Base-by-base conservation (phyloP, 37 sponge, comb jelly and placozoan genomes). In the Axinella damicornis region DNA sequence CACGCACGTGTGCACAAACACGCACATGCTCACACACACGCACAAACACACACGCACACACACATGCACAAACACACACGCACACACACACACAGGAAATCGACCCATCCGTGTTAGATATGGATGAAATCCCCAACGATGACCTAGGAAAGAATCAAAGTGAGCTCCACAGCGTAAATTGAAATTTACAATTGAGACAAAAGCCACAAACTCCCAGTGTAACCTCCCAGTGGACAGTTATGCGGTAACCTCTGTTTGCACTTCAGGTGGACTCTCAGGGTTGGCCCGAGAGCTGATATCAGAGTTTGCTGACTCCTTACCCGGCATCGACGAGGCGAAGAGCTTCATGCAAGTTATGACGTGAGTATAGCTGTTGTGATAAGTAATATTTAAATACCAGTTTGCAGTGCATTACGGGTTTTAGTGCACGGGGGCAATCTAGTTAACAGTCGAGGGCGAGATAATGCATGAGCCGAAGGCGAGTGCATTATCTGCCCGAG, bases 311-410 rank as follows among this genome's bases (percentile, higher is more conserved):
- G 97, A 94, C 71, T 90, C 97, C 32, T 58, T 98, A 0, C 99
- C 99, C 0, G 99, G 99, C 0, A 89, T 98, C 33, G 97, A 96
- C 75, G 99, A 98, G 82, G 95, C 97, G 9, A 95, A 97, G 53
- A 90, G 93, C 28, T 94, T 98, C 78, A 84, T 92, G 57, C 94
- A 98, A 78, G 92, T 97, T 37, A 89, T 97, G 89, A 56, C 78
- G 96, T 96, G 72, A 69, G 81, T 80, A 5, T 0, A 60, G n/a
- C n/a, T n/a, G n/a, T n/a, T n/a, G n/a, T n/a, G n/a, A n/a, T n/a
- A n/a, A n/a, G n/a, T n/a, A n/a, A n/a, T n/a, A n/a, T n/a, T n/a
- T n/a, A n/a, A n/a, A n/a, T n/a, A n/a, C n/a, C n/a, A n/a, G n/a
- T n/a, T n/a, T n/a, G n/a, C n/a, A n/a, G n/a, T n/a, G n/a, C n/a